Conservation (phyloP, 2,888 invertebrate species). For the Chloromyia formosa region DNA sequence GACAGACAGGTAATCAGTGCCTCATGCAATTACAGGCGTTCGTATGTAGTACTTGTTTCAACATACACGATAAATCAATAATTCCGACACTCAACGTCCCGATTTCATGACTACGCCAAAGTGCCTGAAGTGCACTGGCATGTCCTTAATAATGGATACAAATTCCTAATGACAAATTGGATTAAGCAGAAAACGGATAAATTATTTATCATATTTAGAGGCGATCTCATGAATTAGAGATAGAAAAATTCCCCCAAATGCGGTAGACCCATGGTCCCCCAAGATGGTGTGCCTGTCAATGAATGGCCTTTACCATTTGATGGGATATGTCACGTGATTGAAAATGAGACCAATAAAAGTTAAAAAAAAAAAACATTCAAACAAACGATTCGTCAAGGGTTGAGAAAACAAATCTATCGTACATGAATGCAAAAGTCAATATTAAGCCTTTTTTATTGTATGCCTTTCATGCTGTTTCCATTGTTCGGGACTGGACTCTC, state of each 20-base stretch:
- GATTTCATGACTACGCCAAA: not conserved
- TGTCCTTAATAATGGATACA: not conserved
- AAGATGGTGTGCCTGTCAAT: not conserved
- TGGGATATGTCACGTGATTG: conserved; percentile 13
- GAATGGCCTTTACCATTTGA: not conserved
- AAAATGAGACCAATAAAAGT: not conserved
- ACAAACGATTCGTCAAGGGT: not conserved
- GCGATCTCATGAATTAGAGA: conserved; percentile 26
- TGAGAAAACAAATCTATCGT: not conserved
- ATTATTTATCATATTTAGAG: conserved; percentile 25
- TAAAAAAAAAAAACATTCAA: not conserved
- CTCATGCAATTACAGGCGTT: not conserved
- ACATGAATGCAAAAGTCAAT: not conserved
- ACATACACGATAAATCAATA: not conserved
- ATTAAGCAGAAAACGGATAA: conserved; percentile 24
- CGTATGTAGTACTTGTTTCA: too few species aligned
- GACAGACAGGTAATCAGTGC: not conserved
- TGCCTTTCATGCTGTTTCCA: not conserved
- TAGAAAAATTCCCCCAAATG: not conserved
- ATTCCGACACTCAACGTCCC: not conserved
- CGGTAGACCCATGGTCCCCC: not conserved
- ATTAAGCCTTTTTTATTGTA: not conserved
- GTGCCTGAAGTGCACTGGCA: not conserved
- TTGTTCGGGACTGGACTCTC: not conserved
- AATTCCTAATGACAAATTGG: conserved; percentile 22